Base-by-base conservation (phyloP, 2,888 invertebrate genomes). In the Selenia dentaria region DNA sequence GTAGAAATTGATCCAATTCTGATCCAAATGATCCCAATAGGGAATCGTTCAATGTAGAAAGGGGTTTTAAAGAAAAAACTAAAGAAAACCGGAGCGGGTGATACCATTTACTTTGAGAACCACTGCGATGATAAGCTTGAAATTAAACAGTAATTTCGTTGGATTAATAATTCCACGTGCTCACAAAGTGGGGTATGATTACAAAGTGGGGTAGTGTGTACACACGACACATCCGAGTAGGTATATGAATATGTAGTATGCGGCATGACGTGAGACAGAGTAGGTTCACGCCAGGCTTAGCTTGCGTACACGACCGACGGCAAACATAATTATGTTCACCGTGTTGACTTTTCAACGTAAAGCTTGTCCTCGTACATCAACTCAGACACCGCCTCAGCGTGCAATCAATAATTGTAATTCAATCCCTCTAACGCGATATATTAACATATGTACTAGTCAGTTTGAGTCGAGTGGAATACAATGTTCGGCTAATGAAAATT, bases 261-360 rank as follows among this genome's bases (percentile, higher is more conserved):
- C 4, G 8, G 22, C 22, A 18, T 38, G 12, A 32, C 36, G 37
- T 31, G 31, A 32, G 25, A 32, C 22, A 16, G 14, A 22, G 35
- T 18, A 34, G 33, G 6, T 34, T 33, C 18, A 18, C 45, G 54
- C 45, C 51, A 52, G 39, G 56, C 55, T 60, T 54, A 57, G 60
- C 58, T 35, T 54, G 63, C 64, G 59, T 67, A 65, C 65, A 64
- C 57, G 56, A 63, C 55, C 52, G 55, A 48, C 47, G 47, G 59
- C 62, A 74, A 72, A 74, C 73, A 69, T 73, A 74, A 78, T 77
- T 71, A 74, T 57, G 61, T 57, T 62, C 57, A 48, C 59, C 34
- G 28, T 65, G 62, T 66, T 67, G 66, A 67, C 67, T 64, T 60
- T 62, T 50, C 58, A 61, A 6, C 22, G 22, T 22, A 22, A 8